Percentiles rank a stretch among this genome's conserved stretches.
Evolutionary conservation across 2,797 vertebrate species (phyloP).

Genomic region (Mionectes olivaceus): DNA sequence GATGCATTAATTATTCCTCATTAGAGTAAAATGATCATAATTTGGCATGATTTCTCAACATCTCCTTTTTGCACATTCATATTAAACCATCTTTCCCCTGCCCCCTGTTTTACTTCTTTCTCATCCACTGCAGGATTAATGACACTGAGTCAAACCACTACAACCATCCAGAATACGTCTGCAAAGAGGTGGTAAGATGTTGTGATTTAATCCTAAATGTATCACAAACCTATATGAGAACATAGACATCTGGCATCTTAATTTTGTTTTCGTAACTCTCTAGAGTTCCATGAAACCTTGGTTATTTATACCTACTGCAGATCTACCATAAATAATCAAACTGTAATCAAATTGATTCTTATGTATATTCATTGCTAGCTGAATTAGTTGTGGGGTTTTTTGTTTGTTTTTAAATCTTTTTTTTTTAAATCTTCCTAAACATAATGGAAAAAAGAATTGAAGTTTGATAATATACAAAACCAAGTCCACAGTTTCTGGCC

Average conservation of each 20-base stretch:
- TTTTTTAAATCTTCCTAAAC: neutral
- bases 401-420: no score
- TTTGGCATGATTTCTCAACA: neutral
- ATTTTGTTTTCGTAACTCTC: neutral
- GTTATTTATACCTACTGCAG: neutral
- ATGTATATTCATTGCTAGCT: neutral
- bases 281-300: neutral
- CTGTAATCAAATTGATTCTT: neutral
- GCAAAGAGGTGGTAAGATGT: neutral
- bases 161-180: neutral
- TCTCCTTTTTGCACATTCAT: neutral
- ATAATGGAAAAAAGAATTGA: neutral
- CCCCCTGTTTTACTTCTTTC: neutral
- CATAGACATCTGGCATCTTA: neutral
- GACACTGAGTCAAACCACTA: neutral
- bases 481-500: neutral
- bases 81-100: neutral
- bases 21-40: neutral
- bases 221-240: neutral
- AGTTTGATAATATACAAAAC: neutral
- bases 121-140: neutral
- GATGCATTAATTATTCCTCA: neutral
- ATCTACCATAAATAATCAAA: neutral
- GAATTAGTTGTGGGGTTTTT: neutral
- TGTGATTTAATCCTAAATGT: neutral